These are phyloP conservation scores for Bombus waltoni DNA, from an alignment of 1,140 invertebrate species.

Conservation along the genomic window DNA sequence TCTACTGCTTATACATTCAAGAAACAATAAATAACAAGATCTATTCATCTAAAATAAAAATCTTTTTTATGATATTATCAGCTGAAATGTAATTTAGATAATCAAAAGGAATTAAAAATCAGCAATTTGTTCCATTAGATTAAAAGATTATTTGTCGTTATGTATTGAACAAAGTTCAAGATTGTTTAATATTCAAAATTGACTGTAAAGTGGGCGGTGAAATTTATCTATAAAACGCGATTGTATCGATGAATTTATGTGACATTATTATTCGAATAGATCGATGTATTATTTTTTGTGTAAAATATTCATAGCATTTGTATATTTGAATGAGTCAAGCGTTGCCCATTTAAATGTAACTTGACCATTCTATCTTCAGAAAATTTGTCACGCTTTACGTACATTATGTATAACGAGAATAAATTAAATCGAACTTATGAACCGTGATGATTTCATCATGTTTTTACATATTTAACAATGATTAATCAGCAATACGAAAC, in stretches of 20 bases:
- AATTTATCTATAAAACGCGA: not conserved
- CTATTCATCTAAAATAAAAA: not conserved
- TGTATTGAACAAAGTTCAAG: conserved; percentile 11
- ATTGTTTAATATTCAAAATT: not conserved
- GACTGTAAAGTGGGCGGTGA: not conserved
- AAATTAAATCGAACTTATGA: not conserved
- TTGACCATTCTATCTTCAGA: not conserved
- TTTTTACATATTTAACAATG: not conserved
- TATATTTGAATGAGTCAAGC: not conserved
- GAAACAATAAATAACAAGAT: not conserved
- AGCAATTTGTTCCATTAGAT: not conserved
- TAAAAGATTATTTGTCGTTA: not conserved
- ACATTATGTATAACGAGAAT: not conserved
- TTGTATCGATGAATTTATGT: not conserved
- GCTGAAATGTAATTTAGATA: not conserved
- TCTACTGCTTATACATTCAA: too few species aligned
- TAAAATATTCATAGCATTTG: not conserved
- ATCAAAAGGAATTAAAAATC: conserved; percentile 13
- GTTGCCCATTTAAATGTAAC: not conserved
- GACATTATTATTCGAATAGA: not conserved
- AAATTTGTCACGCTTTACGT: too few species aligned
- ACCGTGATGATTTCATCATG: conserved; percentile 14
- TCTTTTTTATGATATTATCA: not conserved
- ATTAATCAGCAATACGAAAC: not conserved
- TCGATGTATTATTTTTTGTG: not conserved